A percentile compares a stretch with the other conserved stretches of the same genome.
Conservation (phyloP, 2,888 invertebrate species). For the Cataglyphis altisquamis region DNA sequence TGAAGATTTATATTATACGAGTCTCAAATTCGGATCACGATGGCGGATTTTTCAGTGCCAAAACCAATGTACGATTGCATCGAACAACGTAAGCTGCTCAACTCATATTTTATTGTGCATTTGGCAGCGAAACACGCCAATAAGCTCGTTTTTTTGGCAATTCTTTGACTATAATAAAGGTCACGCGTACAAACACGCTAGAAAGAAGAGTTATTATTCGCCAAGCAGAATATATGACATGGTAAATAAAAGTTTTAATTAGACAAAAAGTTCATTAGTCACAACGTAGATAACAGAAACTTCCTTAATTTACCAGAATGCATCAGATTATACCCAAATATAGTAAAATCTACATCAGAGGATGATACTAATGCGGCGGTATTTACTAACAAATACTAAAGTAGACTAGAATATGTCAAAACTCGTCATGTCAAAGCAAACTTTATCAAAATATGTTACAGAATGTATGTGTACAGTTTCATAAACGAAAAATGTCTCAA, state of each 20-base stretch:
- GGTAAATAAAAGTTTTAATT: constrained; percentile 29
- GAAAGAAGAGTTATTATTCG: constrained; percentile 6
- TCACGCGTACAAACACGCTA: background rate
- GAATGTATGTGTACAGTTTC: background rate
- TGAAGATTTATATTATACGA: background rate
- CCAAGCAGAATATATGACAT: background rate
- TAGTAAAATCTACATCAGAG: constrained; percentile 24
- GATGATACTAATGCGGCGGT: constrained; percentile 22
- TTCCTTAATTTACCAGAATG: background rate
- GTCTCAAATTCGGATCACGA: background rate
- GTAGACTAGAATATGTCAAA: background rate
- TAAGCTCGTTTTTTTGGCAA: constrained; percentile 21
- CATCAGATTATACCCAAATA: background rate
- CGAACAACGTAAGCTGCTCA: constrained; percentile 2
- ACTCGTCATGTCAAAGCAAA: background rate
- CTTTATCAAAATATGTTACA: background rate
- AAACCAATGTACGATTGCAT: constrained; percentile 7
- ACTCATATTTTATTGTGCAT: constrained; percentile 37
- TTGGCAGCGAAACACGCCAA: constrained; percentile 20
- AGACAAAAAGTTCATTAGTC: constrained; percentile 25
- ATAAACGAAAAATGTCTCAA: constrained; percentile 4
- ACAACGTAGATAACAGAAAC: background rate
- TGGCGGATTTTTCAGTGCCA: constrained; percentile 29
- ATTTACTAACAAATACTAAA: constrained; percentile 2
- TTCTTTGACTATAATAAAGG: constrained; percentile 21